Evolutionary conservation across 23 tunicate genomes (phyloP).

Genomic region (Clavelina lepadiformis): DNA sequence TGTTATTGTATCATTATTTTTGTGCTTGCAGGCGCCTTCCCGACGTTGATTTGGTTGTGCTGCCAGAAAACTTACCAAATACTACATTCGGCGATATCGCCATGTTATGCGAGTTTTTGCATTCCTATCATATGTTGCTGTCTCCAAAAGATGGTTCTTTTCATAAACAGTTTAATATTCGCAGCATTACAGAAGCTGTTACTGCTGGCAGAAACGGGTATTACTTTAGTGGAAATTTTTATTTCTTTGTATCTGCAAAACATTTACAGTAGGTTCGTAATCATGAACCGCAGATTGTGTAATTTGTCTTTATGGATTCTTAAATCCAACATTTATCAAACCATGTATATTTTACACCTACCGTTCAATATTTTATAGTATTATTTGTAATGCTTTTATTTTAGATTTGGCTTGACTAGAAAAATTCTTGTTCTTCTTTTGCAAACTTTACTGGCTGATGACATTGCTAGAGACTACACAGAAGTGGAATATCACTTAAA

Average conservation of each 20-base stretch:
- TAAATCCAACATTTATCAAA: no score
- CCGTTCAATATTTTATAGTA: no score
- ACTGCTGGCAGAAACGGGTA: conserved; percentile 58
- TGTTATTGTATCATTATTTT: background rate
- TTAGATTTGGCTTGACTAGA: conserved; percentile 45
- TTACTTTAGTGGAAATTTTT: background rate
- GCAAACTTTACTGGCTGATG: conserved; percentile 54
- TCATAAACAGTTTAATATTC: conserved; percentile 46
- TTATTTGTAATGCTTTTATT: background rate
- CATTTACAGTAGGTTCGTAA: background rate
- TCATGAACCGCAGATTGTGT: no score
- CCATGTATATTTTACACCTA: no score
- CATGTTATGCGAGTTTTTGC: conserved; percentile 66
- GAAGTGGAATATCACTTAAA: conserved; percentile 56
- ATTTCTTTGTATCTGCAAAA: no score
- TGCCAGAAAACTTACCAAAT: conserved; percentile 54
- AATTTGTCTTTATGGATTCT: no score
- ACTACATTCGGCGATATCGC: conserved; percentile 70
- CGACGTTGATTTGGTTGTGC: conserved; percentile 16
- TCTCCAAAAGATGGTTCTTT: conserved; percentile 45
- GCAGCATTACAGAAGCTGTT: conserved; percentile 49
- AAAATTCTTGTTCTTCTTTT: conserved; percentile 43
- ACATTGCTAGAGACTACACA: conserved; percentile 61
- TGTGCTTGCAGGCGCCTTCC: conserved; percentile 40
- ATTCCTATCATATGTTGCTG: conserved; percentile 51